These are phyloP conservation scores for Sinocyclocheilus anshuiensis DNA, from an alignment of 2,113 vertebrate species.

Conservation along the genomic window DNA sequence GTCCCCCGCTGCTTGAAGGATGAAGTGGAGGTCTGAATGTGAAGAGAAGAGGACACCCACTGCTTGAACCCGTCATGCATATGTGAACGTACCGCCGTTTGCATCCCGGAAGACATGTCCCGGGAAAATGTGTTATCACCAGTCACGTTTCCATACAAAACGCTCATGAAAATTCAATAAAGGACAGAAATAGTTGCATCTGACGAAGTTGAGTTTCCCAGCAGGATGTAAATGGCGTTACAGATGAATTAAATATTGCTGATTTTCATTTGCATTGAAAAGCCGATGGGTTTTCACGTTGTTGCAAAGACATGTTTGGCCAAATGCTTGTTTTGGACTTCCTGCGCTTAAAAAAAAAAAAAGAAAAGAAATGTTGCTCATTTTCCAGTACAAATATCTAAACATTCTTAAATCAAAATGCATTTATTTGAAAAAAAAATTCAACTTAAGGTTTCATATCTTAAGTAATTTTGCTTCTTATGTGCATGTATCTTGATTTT, in stretches of 20 bases:
- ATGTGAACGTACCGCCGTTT: neutral
- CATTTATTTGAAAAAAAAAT: too few relatives aligned
- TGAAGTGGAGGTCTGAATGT: slow-evolving; percentile 67
- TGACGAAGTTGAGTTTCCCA: neutral
- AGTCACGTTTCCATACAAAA: neutral
- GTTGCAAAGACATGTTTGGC: neutral
- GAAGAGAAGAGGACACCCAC: slow-evolving; percentile 67
- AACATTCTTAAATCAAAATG: too few relatives aligned
- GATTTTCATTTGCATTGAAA: neutral
- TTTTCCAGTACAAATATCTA: too few relatives aligned
- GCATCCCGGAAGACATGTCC: neutral
- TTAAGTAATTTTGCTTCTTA: too few relatives aligned
- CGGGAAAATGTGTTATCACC: neutral
- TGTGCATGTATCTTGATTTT: too few relatives aligned
- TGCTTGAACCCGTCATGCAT: neutral
- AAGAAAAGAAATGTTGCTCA: too few relatives aligned
- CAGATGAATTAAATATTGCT: neutral
- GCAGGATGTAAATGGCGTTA: neutral
- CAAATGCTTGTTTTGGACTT: neutral
- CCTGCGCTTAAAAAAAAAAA: too few relatives aligned
- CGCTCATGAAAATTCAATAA: neutral
- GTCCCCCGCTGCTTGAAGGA: slow-evolving; percentile 65
- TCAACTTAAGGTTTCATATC: too few relatives aligned
- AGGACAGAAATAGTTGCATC: neutral
- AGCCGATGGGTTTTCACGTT: neutral